Conservation (phyloP, 1,140 invertebrate genomes). For the Leptinotarsa undecemlineata region DNA sequence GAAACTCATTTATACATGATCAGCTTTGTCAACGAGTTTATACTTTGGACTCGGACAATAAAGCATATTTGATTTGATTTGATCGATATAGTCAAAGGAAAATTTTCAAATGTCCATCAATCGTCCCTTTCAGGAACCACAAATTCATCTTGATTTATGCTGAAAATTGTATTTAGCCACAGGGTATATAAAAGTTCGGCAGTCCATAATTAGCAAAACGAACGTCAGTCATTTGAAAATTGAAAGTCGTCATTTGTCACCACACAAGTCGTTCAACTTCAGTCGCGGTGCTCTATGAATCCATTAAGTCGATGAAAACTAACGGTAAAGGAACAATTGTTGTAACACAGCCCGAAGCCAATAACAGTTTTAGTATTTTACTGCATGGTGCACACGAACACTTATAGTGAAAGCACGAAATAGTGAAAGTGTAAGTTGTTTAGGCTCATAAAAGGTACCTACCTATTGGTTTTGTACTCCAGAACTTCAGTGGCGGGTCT, state of each 20-base stretch:
- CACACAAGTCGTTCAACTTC: background rate
- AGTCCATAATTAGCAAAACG: too few relatives aligned
- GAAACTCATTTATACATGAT: too few relatives aligned
- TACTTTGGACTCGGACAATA: too few relatives aligned
- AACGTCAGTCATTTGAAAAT: background rate
- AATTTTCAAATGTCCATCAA: too few relatives aligned
- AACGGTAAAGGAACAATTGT: slow-evolving; percentile 1
- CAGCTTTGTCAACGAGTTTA: too few relatives aligned
- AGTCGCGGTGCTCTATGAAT: background rate
- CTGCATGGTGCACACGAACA: background rate
- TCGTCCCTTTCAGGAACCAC: too few relatives aligned
- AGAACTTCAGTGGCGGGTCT: background rate
- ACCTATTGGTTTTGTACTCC: background rate
- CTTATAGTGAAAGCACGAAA: slow-evolving; percentile 13
- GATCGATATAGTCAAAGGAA: too few relatives aligned
- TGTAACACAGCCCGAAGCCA: background rate
- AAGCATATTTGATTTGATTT: too few relatives aligned
- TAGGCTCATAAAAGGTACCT: slow-evolving; percentile 5
- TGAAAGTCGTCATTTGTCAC: background rate
- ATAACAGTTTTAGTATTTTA: background rate
- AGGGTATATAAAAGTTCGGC: too few relatives aligned
- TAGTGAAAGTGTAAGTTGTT: slow-evolving; percentile 12
- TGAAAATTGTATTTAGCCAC: too few relatives aligned
- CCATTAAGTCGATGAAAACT: background rate
- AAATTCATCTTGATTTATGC: too few relatives aligned